Evolutionary conservation across 2,797 vertebrate species (phyloP), one percentile per base, ranked within the genome.

Genomic region (Phrynocephalus forsythii): DNA sequence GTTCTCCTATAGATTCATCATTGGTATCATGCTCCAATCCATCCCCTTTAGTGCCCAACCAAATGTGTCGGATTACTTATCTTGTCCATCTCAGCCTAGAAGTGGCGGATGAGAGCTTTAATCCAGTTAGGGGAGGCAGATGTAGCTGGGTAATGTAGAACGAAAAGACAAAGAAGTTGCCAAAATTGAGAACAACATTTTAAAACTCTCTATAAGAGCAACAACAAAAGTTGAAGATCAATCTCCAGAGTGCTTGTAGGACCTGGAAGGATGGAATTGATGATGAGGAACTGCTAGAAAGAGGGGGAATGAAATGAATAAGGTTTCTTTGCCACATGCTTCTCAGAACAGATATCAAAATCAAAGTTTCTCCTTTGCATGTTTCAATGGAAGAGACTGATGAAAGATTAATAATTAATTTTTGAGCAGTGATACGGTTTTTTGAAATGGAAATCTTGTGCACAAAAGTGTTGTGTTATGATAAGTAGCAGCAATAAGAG

Each of bases 401-500:
- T 95, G 91, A 92, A 94, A 95, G 93, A 95, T 95, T 94, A 96
- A 97, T 96, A 96, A 95, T 97, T 96, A 96, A 96, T 95, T 92
- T 94, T 92, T 92, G 90, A 93, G 93, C 89, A 94, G 95, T 91
- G 86, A 95, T 93, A 92, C 90, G 91, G 92, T 94, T 94, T 96
- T 78, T 95, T 96, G 94, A 96, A 96, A 96, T 96, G 94, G 96
- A 96, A 97, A 96, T 96, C 91, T 94, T 92, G 92, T 95, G 92
- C 86, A 86, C 92, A 94, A 94, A 96, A 92, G 92, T 93, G 92
- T 92, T 92, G 82, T 94, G 92, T 94, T 95, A 94, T 93, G 94
- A 95, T 95, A 95, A 96, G 94, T 93, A 93, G 90, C 81, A 94
- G 92, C 92, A 95, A 89, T 90, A 90, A 94, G 93, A 90, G 92